Evolutionary conservation across 2,888 invertebrate genomes (phyloP).

Genomic region (Megamerina dolium): DNA sequence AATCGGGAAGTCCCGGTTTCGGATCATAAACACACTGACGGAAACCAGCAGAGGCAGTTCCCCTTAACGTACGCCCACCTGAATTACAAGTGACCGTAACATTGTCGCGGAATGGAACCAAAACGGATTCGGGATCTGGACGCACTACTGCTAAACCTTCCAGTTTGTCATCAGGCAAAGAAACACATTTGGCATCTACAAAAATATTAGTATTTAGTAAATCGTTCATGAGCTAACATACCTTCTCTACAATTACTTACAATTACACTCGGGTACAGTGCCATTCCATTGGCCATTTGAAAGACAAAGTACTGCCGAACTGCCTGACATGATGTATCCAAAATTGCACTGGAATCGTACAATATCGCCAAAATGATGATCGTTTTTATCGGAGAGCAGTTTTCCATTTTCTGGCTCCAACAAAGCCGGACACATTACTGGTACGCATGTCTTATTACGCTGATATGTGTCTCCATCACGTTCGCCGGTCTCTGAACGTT

Average conservation of each 20-base stretch:
- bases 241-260: slow-evolving; percentile 54
- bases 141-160: slow-evolving; percentile 76
- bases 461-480: slow-evolving; percentile 84
- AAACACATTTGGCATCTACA: slow-evolving; percentile 82
- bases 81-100: slow-evolving; percentile 78
- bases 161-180: slow-evolving; percentile 79
- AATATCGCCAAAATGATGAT: slow-evolving; percentile 84
- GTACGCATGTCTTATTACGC: slow-evolving; percentile 91
- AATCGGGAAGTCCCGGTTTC: slow-evolving; percentile 80
- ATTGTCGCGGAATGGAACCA: slow-evolving; percentile 85
- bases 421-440: slow-evolving; percentile 78
- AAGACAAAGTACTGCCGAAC: slow-evolving; percentile 77
- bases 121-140: slow-evolving; percentile 73
- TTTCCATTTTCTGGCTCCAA: slow-evolving; percentile 78
- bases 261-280: slow-evolving; percentile 86
- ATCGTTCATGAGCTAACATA: background rate
- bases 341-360: slow-evolving; percentile 91
- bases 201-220: slow-evolving; percentile 7
- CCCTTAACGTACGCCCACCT: slow-evolving; percentile 69
- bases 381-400: slow-evolving; percentile 70
- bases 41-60: slow-evolving; percentile 76
- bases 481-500: slow-evolving; percentile 75
- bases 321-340: slow-evolving; percentile 88
- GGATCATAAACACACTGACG: slow-evolving; percentile 96
- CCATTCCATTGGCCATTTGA: slow-evolving; percentile 92